phyloP scores from a whole-genome alignment of 2,797 vertebrate species.

The Chloroceryle amazona region DNA sequence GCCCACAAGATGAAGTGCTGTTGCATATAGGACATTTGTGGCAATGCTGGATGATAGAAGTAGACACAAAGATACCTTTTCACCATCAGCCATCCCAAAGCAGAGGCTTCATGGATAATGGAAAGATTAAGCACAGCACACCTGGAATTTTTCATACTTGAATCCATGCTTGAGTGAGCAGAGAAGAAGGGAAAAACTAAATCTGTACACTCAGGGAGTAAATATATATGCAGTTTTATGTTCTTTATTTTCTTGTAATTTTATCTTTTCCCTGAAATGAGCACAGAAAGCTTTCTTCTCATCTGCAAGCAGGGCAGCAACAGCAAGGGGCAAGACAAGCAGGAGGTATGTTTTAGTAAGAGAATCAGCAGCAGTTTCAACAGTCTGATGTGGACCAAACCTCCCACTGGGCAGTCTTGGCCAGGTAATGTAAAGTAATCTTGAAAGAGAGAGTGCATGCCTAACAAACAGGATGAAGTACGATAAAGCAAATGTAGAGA shows the following conservation, averaged over 20 bases:
- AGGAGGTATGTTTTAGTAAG: not conserved
- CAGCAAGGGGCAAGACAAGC: not conserved
- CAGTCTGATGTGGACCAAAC: not conserved
- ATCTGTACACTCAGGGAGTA: not conserved
- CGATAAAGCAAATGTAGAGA: not conserved
- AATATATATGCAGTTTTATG: not conserved
- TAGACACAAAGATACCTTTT: not conserved
- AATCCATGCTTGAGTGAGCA: not conserved
- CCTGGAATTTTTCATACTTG: not conserved
- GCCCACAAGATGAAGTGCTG: rapidly evolving
- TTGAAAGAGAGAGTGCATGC: not conserved
- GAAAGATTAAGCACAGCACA: not conserved
- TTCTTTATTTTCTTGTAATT: not conserved
- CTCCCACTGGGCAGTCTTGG: not conserved
- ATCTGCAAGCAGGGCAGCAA: not conserved
- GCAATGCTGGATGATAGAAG: rapidly evolving
- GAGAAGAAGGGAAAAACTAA: not conserved
- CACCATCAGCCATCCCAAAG: not conserved
- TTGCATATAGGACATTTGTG: rapidly evolving
- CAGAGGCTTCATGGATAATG: not conserved
- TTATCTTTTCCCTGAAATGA: not conserved
- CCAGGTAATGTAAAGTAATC: not conserved
- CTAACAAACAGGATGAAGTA: not conserved
- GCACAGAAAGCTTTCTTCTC: not conserved
- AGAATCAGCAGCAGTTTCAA: not conserved